Evolutionary conservation across 2,797 vertebrate genomes (phyloP).

Genomic region (Danio choprae): DNA sequence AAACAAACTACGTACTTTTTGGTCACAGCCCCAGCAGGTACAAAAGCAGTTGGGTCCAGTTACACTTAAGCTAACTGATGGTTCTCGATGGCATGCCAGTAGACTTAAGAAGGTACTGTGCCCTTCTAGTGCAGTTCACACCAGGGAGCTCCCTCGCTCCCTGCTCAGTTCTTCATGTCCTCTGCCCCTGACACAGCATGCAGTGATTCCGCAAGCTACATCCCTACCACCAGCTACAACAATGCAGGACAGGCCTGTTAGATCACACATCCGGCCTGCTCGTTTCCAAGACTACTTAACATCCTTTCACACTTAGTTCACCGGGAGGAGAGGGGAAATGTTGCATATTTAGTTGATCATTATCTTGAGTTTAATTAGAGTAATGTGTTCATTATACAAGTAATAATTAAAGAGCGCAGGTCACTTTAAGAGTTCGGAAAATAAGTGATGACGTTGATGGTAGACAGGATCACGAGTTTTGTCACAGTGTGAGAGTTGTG

Average conservation of each 20-base stretch:
- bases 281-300: too few species aligned
- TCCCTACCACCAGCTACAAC: neutral
- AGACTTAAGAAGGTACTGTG: conserved; percentile 2
- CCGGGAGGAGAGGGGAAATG: too few species aligned
- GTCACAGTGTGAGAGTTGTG: too few species aligned
- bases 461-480: too few species aligned
- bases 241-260: neutral
- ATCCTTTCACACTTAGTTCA: too few species aligned
- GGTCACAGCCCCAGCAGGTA: neutral
- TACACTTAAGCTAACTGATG: neutral
- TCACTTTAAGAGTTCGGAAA: too few species aligned
- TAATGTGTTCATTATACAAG: too few species aligned
- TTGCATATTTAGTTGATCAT: too few species aligned
- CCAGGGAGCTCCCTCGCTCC: neutral
- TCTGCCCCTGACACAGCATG: neutral
- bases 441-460: too few species aligned
- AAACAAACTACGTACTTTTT: conserved; percentile 33
- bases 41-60: neutral
- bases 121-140: neutral
- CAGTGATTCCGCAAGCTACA: neutral
- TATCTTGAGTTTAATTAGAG: too few species aligned
- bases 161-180: neutral
- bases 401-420: too few species aligned
- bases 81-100: neutral
- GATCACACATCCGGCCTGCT: neutral